A percentile compares a stretch with the other conserved stretches of the same genome.
Evolutionary conservation across 2,113 vertebrate genomes (phyloP).

Genomic region (Heteronetta atricapilla): DNA sequence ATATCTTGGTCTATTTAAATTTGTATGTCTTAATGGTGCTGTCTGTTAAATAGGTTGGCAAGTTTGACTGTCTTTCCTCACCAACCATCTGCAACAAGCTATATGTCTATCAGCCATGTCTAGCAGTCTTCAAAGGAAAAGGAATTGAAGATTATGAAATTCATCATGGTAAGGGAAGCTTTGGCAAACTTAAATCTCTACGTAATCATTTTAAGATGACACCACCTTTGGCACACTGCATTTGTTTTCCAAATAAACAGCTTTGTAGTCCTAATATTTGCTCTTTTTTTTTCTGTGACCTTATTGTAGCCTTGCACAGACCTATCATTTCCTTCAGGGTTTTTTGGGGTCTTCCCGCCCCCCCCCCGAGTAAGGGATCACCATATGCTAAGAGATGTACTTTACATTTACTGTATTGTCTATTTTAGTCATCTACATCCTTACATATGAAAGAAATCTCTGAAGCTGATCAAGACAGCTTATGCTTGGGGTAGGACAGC

Average conservation of each 20-base stretch:
- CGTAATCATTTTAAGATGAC: neutral
- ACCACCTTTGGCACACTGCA: neutral
- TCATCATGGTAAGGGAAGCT: slow-evolving; percentile 87
- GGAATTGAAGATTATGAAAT: slow-evolving; percentile 94
- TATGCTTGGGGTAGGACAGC: neutral
- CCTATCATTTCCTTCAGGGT: neutral
- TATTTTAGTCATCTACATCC: neutral
- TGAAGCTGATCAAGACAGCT: neutral
- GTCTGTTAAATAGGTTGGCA: slow-evolving; percentile 83
- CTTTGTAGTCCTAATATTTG: neutral
- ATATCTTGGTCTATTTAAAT: neutral
- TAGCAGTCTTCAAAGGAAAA: slow-evolving; percentile 94
- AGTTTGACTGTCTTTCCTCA: slow-evolving; percentile 87
- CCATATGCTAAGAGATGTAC: neutral
- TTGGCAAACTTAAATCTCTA: neutral
- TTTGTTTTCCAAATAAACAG: neutral
- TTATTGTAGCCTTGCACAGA: neutral
- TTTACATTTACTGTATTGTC: neutral
- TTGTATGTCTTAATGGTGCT: neutral
- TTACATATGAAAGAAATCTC: neutral
- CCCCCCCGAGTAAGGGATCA: neutral
- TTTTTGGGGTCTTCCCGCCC: neutral
- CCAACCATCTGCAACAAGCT: slow-evolving; percentile 84
- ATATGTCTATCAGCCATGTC: slow-evolving; percentile 89
- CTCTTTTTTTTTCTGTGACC: neutral